Evolutionary conservation across 2,113 vertebrate genomes (phyloP).

Genomic region (Macrotis lagotis): DNA sequence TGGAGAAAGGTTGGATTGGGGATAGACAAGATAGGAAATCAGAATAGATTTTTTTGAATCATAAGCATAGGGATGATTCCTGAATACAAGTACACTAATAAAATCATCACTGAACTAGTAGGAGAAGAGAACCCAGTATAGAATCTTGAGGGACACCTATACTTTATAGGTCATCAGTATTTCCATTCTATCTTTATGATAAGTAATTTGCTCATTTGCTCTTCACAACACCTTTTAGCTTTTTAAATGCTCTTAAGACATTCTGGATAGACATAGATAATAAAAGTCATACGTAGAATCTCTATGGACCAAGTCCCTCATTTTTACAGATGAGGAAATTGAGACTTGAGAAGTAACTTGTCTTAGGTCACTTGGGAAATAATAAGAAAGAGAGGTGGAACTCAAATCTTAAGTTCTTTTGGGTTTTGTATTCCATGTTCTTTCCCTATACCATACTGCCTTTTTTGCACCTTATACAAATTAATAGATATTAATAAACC

Average conservation of each 20-base stretch:
- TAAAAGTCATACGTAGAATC: conserved; percentile 72
- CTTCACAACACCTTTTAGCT: conserved; percentile 68
- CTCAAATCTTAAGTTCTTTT: not conserved
- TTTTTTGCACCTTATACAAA: not conserved
- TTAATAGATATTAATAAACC: not conserved
- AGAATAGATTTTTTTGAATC: too few species aligned
- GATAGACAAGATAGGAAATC: too few species aligned
- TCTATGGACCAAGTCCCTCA: not conserved
- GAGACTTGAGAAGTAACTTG: not conserved
- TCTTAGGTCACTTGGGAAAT: not conserved
- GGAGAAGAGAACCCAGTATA: not conserved
- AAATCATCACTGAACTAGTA: not conserved
- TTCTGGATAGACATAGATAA: conserved; percentile 75
- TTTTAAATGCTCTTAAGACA: conserved; percentile 79
- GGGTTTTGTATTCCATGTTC: not conserved
- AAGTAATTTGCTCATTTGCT: conserved; percentile 70
- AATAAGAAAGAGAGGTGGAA: not conserved
- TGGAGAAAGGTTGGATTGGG: not conserved
- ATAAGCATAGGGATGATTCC: not conserved
- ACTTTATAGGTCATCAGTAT: conserved; percentile 11
- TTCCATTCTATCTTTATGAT: conserved; percentile 68
- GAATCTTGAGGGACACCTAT: not conserved
- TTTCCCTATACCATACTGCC: not conserved
- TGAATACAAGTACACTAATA: not conserved
- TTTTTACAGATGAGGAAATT: not conserved